A percentile compares a stretch with the other conserved stretches of the same genome.
Evolutionary conservation across 2,888 invertebrate species (phyloP).

Genomic region (Tiliacea citrago): DNA sequence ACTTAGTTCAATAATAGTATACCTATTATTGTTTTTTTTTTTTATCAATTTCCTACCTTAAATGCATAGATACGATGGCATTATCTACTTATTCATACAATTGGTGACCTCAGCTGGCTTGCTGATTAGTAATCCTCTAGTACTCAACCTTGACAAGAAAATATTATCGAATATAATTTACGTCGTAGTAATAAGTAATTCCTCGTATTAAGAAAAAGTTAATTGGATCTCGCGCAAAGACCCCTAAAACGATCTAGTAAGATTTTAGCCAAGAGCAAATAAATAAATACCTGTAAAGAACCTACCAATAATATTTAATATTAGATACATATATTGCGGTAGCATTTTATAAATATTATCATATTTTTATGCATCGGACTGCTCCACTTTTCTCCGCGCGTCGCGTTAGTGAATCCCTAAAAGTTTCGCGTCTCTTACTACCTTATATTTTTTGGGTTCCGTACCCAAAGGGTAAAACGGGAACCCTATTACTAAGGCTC

Average conservation of each 20-base stretch:
- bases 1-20: not conserved
- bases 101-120: slow-evolving; percentile 47
- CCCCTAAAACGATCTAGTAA: too few relatives aligned
- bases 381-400: too few relatives aligned
- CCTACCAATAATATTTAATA: too few relatives aligned
- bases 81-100: slow-evolving; percentile 33
- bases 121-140: slow-evolving; percentile 40
- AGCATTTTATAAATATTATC: too few relatives aligned
- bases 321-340: too few relatives aligned
- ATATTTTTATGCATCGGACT: too few relatives aligned
- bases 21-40: slow-evolving; percentile 27
- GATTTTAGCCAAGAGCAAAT: too few relatives aligned
- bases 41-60: slow-evolving; percentile 27
- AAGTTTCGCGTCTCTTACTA: too few relatives aligned
- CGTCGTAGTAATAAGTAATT: not conserved
- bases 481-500: too few relatives aligned
- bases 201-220: not conserved
- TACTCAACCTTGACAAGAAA: slow-evolving; percentile 33
- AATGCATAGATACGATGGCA: slow-evolving; percentile 42
- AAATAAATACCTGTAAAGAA: too few relatives aligned
- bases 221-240: slow-evolving; percentile 12
- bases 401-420: too few relatives aligned
- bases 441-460: not conserved
- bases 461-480: too few relatives aligned
- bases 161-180: not conserved